Evolutionary conservation across 2,888 invertebrate species (phyloP).

Genomic region (Enchytraeus crypticus): DNA sequence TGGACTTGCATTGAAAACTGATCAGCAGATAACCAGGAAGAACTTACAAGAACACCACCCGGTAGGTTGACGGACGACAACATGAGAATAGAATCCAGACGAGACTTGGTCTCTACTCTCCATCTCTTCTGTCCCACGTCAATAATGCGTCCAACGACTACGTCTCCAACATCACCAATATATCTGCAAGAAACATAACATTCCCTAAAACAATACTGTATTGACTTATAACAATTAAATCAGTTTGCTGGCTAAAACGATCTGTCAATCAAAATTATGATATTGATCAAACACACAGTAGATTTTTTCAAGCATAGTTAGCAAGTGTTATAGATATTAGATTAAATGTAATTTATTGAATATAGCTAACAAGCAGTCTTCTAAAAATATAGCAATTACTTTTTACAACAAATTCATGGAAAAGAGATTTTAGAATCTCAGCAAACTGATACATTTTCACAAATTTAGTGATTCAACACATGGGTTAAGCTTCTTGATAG

Average conservation of each 20-base stretch:
- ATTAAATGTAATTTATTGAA: too few species aligned
- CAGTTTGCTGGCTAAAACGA: background rate
- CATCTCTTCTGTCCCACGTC: slow-evolving; percentile 89
- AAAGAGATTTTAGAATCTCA: too few species aligned
- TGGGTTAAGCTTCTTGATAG: too few species aligned
- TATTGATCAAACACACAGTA: background rate
- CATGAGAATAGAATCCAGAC: slow-evolving; percentile 71
- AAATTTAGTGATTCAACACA: too few species aligned
- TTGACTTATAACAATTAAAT: background rate
- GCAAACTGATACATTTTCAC: too few species aligned
- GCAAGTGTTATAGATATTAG: background rate
- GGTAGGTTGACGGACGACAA: slow-evolving; percentile 91
- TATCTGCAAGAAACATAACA: slow-evolving; percentile 47
- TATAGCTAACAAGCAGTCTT: too few species aligned
- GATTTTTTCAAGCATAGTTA: too few species aligned
- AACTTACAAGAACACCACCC: slow-evolving; percentile 75
- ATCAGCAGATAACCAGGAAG: too few species aligned
- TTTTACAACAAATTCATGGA: too few species aligned
- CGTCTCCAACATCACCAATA: slow-evolving; percentile 80
- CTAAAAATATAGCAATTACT: too few species aligned
- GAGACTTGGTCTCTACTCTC: slow-evolving; percentile 88
- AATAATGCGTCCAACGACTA: slow-evolving; percentile 83
- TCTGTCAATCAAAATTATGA: background rate
- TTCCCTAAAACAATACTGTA: too few species aligned
- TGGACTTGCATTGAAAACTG: too few species aligned